These are phyloP conservation scores for Tringa solitaria DNA, from an alignment of 2,113 vertebrate genomes.

Conservation along the genomic window DNA sequence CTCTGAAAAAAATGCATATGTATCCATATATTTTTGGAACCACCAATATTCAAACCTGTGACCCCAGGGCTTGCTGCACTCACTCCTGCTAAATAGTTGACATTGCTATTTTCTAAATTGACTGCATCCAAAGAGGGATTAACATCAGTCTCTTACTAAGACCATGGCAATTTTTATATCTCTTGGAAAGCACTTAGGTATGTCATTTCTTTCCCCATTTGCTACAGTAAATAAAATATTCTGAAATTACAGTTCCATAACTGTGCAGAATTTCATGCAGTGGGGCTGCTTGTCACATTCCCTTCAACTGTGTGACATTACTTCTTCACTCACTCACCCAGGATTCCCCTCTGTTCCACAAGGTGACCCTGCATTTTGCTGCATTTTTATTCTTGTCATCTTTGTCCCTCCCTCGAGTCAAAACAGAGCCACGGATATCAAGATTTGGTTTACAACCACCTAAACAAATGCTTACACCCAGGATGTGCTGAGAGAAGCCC, in stretches of 20 bases:
- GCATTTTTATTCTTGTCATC: background rate
- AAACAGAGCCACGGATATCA: background rate
- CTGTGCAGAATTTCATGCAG: background rate
- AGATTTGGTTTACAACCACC: background rate
- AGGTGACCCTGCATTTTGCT: background rate
- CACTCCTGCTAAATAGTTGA: background rate
- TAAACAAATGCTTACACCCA: background rate
- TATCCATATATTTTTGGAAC: background rate
- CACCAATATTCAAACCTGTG: background rate
- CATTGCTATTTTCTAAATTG: background rate
- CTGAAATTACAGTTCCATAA: background rate
- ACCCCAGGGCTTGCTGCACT: background rate
- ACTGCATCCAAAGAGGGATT: background rate
- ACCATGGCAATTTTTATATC: background rate
- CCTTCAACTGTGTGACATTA: background rate
- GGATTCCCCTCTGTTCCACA: background rate
- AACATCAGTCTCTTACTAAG: background rate
- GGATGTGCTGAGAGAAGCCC: background rate
- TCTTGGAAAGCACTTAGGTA: background rate
- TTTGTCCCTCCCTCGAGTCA: rapidly evolving
- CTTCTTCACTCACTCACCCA: background rate
- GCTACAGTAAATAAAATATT: background rate
- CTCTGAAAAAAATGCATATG: background rate
- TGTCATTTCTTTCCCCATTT: background rate
- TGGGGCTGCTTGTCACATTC: background rate